phyloP scores from a whole-genome alignment of 2,113 vertebrate genomes.

The Gila orcuttii region DNA sequence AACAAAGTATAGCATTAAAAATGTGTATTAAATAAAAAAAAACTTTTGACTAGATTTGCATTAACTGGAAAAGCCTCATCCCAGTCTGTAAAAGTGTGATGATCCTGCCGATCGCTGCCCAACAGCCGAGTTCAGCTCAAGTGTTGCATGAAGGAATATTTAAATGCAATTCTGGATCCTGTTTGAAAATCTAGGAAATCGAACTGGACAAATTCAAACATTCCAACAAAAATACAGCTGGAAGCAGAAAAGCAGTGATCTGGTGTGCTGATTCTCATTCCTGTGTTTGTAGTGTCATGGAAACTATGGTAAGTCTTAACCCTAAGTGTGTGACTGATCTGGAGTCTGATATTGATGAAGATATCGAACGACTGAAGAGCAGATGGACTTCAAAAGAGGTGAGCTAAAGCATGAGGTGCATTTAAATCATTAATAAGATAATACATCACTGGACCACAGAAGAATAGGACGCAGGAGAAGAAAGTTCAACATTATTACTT shows the following conservation, averaged over 20 bases:
- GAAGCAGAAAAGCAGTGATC: too few relatives aligned
- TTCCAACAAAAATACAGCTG: too few relatives aligned
- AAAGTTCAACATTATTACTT: too few relatives aligned
- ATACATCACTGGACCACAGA: background rate
- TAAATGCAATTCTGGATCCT: background rate
- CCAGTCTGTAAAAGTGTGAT: too few relatives aligned
- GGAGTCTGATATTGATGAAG: slow-evolving; percentile 25
- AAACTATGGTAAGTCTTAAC: background rate
- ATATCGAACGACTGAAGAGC: background rate
- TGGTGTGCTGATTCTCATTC: background rate
- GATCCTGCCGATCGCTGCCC: too few relatives aligned
- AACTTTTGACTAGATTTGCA: too few relatives aligned
- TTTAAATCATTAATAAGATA: background rate
- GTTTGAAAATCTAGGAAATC: background rate
- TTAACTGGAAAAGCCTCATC: too few relatives aligned
- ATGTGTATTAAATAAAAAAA: too few relatives aligned
- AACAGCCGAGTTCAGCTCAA: background rate
- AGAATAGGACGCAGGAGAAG: too few relatives aligned
- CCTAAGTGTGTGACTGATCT: background rate
- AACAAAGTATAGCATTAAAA: too few relatives aligned
- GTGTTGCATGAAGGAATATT: background rate
- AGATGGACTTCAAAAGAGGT: slow-evolving; percentile 51
- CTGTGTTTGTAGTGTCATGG: slow-evolving; percentile 13
- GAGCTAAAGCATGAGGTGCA: background rate
- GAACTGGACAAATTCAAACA: too few relatives aligned